Evolutionary conservation across 2,113 vertebrate species (phyloP), one percentile per base, ranked within the genome.

Genomic region (Barbus barbus): DNA sequence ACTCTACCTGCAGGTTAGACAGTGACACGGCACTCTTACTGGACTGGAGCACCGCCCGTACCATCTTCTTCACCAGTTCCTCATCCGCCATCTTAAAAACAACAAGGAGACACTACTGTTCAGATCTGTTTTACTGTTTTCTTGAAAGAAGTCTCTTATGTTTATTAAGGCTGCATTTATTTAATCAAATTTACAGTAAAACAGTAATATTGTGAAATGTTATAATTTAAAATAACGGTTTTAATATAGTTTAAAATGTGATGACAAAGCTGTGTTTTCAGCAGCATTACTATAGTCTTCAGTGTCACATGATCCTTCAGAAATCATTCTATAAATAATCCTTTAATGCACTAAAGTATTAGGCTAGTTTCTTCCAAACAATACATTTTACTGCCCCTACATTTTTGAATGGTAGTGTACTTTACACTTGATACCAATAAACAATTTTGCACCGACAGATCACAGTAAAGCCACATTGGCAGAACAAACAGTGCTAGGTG

Each of bases 11-110:
- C 75, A 99, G 94, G 18, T 92, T 93, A 51, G 94, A 90, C 85
- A 97, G 88, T 4, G 93, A 93, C 88, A 98, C 9, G 1, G 96
- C 96, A 14, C 93, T 93, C 90, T 95, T 96, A 89, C 95, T 95
- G 72, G 95, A 90, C 87, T 96, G 96, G 71, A 99, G 94, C 88
- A 98, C 93, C 51, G 95, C 95, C 89, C 95, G 91, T 28, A 99
- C 92, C 89, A 96, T 95, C 91, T 97, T 97, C 80, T 96, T 96
- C 87, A 95, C 92, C 88, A 97, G 85, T 84, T 95, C 95, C 13
- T 92, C 89, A 65, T 98, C 97, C 83, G 96, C 93, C 97, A 99
- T 99, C 95, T 96, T 93, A 81, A 82, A 84, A 75, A 63, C 8
- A 63, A 4, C 53, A 24, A 65, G 36, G 14, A 36, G 18, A 22